Base-by-base conservation (phyloP, 2,113 vertebrate species). In the Peromyscus leucopus region DNA sequence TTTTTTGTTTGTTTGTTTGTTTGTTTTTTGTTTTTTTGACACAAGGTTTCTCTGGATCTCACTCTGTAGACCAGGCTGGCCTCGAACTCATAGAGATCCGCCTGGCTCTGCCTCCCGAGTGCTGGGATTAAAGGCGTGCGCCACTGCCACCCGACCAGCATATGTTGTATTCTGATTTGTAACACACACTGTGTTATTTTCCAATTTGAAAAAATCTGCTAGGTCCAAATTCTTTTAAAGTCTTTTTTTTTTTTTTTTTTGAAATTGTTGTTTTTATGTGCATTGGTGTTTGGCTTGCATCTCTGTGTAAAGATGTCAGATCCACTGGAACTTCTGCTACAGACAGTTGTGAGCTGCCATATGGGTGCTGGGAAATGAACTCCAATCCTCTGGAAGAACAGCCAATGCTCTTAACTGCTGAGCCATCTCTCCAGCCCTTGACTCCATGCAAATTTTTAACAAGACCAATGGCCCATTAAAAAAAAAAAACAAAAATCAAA, bases 171-270 rank as follows among this genome's bases (percentile, higher is more conserved):
- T 92, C 42, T 85, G 63, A 6, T 46, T 12, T 16, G 17, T 16
- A 78, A 90, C 15, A 11, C 39, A 91, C 4, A 61, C 3, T 84
- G 28, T 48, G 24, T 36, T 74, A 48, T 42, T 93, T 89, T 71
- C 92, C 91, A 92, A 74, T 36, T 84, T 95, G 76, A 96, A 93
- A 93, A 93, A 22, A 74, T 26, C 7, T 17, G 21, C 17, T 36
- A 87, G 42, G 26, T 82, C 22, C 67, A 83, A 65, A 92, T 22
- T 78, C 92, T 92, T 91, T 28, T 24, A 82, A 11, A 82, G 24
- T 39, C n/a, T 51, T 51, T 51, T 51, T 51, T 51, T 48, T 48
- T 48, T 48, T 48, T 51, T 51, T 51, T 51, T 51, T 51, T 51
- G 48, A 51, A 51, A 51, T 51, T 51, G 48, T 51, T 51, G 5